These are phyloP conservation scores for Oxyteleia sp. DNA, from an alignment of 2,888 invertebrate species.

Conservation along the genomic window DNA sequence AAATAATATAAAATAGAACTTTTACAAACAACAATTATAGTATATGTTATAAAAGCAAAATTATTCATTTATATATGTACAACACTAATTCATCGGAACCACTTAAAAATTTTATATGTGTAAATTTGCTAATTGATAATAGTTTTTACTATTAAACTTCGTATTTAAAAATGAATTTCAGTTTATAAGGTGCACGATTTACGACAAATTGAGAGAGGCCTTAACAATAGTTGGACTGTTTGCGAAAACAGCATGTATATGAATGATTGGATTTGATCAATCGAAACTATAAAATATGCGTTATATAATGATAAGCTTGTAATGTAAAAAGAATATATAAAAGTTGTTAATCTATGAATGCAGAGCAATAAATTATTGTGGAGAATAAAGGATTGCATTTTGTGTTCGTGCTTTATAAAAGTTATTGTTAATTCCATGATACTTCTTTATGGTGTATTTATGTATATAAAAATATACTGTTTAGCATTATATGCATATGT, in stretches of 20 bases:
- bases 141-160: slow-evolving; percentile 5
- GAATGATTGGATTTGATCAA: slow-evolving; percentile 40
- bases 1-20: no score
- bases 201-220: slow-evolving; percentile 41
- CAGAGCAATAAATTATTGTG: slow-evolving; percentile 46
- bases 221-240: slow-evolving; percentile 41
- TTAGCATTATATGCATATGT: slow-evolving; percentile 54
- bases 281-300: slow-evolving; percentile 20
- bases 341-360: slow-evolving; percentile 45
- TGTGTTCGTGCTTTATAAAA: slow-evolving; percentile 43
- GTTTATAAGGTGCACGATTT: slow-evolving; percentile 6
- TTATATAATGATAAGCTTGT: slow-evolving; percentile 35
- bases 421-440: slow-evolving; percentile 51
- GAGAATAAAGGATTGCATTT: slow-evolving; percentile 45
- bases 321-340: slow-evolving; percentile 51
- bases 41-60: no score
- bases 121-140: not conserved
- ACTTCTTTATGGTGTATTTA: slow-evolving; percentile 61
- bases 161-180: slow-evolving; percentile 3
- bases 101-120: not conserved
- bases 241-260: slow-evolving; percentile 29
- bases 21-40: no score
- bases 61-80: no score
- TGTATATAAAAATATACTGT: slow-evolving; percentile 63
- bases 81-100: not conserved